Evolutionary conservation across 2,113 vertebrate genomes (phyloP).

Genomic region (Aspidoscelis tigris): DNA sequence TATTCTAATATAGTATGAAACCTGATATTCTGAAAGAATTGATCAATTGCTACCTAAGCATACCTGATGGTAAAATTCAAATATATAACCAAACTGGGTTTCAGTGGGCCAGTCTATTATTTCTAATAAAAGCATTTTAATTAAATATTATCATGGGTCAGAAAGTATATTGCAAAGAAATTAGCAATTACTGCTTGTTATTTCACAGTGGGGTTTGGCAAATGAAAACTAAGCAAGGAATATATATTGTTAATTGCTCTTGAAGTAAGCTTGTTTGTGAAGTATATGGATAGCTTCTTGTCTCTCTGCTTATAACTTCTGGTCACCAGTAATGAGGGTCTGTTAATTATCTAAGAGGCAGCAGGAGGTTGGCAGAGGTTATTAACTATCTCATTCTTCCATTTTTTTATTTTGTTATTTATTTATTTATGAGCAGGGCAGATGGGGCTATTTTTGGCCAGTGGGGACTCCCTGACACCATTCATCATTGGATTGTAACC

Average conservation of each 20-base stretch:
- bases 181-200: neutral
- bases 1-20: neutral
- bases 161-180: constrained; percentile 21
- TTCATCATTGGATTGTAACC: constrained; percentile 5
- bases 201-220: neutral
- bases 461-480: neutral
- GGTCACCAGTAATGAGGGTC: neutral
- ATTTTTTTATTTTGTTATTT: neutral
- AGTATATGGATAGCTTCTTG: neutral
- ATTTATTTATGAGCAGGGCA: constrained; percentile 27
- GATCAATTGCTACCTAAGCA: neutral
- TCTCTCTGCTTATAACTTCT: neutral
- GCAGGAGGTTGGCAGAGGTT: constrained; percentile 5
- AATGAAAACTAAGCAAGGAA: constrained; percentile 1
- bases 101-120: neutral
- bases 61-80: neutral
- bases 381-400: neutral
- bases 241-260: constrained; percentile 19
- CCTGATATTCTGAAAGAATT: neutral
- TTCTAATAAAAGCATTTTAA: constrained; percentile 9
- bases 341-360: constrained; percentile 30
- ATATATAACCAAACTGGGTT: neutral
- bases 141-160: neutral
- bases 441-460: neutral
- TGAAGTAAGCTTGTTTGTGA: constrained; percentile 16